Percentiles rank a stretch among this genome's conserved stretches.
These are phyloP conservation scores for Anoplophora glabripennis DNA, from an alignment of 1,140 invertebrate species.

Conservation along the genomic window DNA sequence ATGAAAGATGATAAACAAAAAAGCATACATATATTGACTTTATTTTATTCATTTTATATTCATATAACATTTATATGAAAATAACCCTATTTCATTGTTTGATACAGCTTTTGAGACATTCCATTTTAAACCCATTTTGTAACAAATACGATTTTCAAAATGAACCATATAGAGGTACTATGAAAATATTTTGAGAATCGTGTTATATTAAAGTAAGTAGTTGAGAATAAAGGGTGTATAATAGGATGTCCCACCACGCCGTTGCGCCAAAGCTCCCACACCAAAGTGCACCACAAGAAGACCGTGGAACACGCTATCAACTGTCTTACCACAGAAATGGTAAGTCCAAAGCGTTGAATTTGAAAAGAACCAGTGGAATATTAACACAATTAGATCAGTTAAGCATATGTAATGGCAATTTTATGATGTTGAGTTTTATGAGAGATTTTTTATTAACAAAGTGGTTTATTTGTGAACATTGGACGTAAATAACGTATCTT, in stretches of 20 bases:
- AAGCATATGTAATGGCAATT: neutral
- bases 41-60: too few relatives aligned
- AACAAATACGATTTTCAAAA: neutral
- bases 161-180: neutral
- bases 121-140: neutral
- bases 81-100: neutral
- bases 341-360: conserved; percentile 54
- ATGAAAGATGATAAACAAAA: too few relatives aligned
- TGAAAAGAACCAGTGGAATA: neutral
- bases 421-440: neutral
- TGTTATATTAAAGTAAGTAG: neutral
- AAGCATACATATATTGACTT: too few relatives aligned
- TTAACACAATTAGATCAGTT: neutral
- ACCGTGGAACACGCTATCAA: conserved; percentile 69
- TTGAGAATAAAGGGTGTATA: neutral
- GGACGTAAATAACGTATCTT: too few relatives aligned
- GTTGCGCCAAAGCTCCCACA: conserved; percentile 44
- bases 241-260: conserved; percentile 59
- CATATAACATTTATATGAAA: neutral
- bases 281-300: conserved; percentile 51
- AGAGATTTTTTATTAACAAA: neutral
- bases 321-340: conserved; percentile 76
- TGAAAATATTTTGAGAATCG: neutral
- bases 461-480: too few relatives aligned
- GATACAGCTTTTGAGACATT: neutral